These are phyloP conservation scores for Microctenopoma lineatum DNA, from an alignment of 2,797 vertebrate species.

Conservation along the genomic window DNA sequence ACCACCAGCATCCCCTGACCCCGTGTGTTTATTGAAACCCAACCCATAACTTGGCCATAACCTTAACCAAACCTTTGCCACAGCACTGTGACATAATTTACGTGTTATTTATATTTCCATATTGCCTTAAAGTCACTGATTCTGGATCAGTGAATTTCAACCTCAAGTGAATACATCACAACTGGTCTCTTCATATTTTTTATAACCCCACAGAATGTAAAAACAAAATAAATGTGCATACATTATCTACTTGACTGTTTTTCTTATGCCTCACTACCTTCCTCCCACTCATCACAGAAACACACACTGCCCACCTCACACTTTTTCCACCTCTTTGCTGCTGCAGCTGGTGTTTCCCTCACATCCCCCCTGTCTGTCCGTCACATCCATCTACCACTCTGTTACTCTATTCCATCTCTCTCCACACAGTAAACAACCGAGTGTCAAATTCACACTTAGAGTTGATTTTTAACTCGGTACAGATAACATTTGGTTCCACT, in stretches of 20 bases:
- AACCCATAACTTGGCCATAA: no score
- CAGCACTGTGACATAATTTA: no score
- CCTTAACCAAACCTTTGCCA: no score
- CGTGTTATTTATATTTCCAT: neutral
- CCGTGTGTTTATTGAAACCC: no score
- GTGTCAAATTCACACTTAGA: no score
- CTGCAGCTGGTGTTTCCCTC: slow-evolving; percentile 44
- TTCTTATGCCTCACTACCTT: slow-evolving; percentile 32
- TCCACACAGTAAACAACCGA: neutral
- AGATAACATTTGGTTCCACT: no score
- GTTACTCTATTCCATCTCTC: slow-evolving; percentile 3
- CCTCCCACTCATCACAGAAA: slow-evolving; percentile 36
- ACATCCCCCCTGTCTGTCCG: slow-evolving; percentile 4
- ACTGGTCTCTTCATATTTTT: neutral
- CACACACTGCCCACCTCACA: slow-evolving; percentile 38
- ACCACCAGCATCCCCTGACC: no score
- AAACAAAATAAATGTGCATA: slow-evolving; percentile 36
- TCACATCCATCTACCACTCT: slow-evolving; percentile 30
- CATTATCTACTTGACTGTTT: slow-evolving; percentile 16
- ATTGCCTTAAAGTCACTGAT: no score
- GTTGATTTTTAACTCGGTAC: no score
- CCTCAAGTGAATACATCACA: neutral
- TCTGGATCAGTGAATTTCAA: neutral
- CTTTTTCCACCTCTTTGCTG: slow-evolving; percentile 12
- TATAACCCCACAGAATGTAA: neutral